Conservation (phyloP, 1,140 invertebrate genomes). For the Dendrolimus kikuchii region DNA sequence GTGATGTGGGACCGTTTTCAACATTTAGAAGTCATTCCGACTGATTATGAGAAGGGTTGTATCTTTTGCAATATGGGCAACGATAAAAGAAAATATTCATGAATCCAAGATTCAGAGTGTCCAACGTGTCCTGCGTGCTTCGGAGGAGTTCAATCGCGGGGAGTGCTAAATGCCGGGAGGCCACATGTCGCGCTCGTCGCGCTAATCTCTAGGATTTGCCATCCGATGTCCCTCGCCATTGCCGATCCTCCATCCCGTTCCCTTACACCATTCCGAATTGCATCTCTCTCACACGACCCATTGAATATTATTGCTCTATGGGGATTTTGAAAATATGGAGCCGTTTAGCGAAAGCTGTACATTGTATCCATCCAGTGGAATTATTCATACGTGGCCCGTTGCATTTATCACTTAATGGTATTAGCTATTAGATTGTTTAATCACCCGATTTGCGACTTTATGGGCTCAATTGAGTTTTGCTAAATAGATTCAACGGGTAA, state of each 20-base stretch:
- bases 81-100: no score
- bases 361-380: constrained; percentile 67
- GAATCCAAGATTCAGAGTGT: no score
- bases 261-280: constrained; percentile 26
- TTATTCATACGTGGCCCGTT: constrained; percentile 66
- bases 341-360: constrained; percentile 68
- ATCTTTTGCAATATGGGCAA: no score
- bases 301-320: constrained; percentile 74
- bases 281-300: constrained; percentile 54
- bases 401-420: constrained; percentile 71
- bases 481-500: background rate
- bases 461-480: constrained; percentile 22
- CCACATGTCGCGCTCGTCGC: constrained; percentile 68
- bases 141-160: constrained; percentile 24
- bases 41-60: no score
- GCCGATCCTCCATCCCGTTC: constrained; percentile 31
- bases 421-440: constrained; percentile 67
- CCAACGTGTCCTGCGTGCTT: constrained; percentile 9
- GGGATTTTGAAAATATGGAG: constrained; percentile 73
- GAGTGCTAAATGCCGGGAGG: constrained; percentile 63
- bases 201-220: constrained; percentile 69
- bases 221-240: constrained; percentile 50
- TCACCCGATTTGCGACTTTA: constrained; percentile 63
- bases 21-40: no score
- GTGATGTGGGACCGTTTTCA: no score